phyloP scores from a whole-genome alignment of 1,140 invertebrate genomes.

The Eumaeus atala region DNA sequence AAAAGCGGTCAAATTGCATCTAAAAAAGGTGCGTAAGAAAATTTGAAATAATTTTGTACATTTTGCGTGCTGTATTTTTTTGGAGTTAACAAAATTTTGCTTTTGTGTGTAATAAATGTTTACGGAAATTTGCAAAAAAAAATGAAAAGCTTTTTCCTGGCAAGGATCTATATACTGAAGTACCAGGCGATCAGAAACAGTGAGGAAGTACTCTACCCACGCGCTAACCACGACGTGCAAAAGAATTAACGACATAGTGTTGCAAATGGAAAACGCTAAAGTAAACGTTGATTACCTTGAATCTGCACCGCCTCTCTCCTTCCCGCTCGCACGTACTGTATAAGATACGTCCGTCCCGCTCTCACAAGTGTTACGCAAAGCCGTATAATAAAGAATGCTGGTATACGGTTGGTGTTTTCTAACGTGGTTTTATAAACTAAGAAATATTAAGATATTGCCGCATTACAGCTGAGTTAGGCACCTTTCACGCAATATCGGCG shows the following conservation, averaged over 20 bases:
- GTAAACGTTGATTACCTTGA: slow-evolving; percentile 69
- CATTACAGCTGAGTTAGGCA: too few relatives aligned
- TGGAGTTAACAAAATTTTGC: too few relatives aligned
- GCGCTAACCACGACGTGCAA: slow-evolving; percentile 28
- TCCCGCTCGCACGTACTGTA: slow-evolving; percentile 29
- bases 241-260: slow-evolving; percentile 34
- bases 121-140: slow-evolving; percentile 18
- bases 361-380: slow-evolving; percentile 46
- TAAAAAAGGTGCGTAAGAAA: too few relatives aligned
- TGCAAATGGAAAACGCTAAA: slow-evolving; percentile 50
- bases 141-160: slow-evolving; percentile 31
- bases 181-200: slow-evolving; percentile 42
- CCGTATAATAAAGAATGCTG: slow-evolving; percentile 50
- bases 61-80: too few relatives aligned
- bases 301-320: slow-evolving; percentile 28
- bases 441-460: too few relatives aligned
- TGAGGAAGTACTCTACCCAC: slow-evolving; percentile 27
- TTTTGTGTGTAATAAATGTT: too few relatives aligned
- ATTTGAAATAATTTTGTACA: too few relatives aligned
- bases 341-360: slow-evolving; percentile 33
- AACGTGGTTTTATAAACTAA: slow-evolving; percentile 24
- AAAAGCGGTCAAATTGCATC: too few relatives aligned
- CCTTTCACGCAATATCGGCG: too few relatives aligned
- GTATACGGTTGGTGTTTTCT: slow-evolving; percentile 35
- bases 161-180: slow-evolving; percentile 33